Conservation (phyloP, 2,797 vertebrate species). For the Tangara arthus region DNA sequence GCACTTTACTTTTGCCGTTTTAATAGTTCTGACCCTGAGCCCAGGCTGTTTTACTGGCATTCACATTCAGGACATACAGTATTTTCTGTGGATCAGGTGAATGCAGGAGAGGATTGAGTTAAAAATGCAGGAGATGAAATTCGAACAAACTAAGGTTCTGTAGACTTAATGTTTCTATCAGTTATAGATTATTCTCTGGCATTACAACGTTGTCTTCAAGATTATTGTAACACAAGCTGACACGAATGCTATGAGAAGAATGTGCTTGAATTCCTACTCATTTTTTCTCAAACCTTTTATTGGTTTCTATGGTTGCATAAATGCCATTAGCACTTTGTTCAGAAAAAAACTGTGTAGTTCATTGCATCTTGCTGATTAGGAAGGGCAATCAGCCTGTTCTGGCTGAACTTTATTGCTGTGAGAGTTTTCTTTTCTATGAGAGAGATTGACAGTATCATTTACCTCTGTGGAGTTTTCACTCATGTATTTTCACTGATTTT, state of each 20-base stretch:
- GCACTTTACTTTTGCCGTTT: background rate
- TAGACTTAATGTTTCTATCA: background rate
- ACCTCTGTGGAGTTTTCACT: background rate
- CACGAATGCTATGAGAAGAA: background rate
- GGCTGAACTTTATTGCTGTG: background rate
- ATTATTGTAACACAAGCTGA: background rate
- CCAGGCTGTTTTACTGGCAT: background rate
- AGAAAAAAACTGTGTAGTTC: background rate
- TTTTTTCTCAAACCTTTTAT: background rate
- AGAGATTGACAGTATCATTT: background rate
- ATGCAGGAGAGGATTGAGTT: background rate
- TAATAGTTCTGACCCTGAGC: background rate
- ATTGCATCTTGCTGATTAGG: background rate
- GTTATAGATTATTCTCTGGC: background rate
- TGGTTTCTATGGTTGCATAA: background rate
- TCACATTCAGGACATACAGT: background rate
- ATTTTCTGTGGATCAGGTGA: background rate
- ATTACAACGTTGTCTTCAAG: background rate
- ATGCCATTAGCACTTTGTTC: background rate
- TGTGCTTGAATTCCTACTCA: background rate
- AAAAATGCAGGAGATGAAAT: background rate
- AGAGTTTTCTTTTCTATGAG: background rate
- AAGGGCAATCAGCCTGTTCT: background rate
- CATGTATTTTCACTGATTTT: background rate
- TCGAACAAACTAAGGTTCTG: background rate